phyloP scores from a whole-genome alignment of 1,140 invertebrate genomes.

The Hycleus cichorii region DNA sequence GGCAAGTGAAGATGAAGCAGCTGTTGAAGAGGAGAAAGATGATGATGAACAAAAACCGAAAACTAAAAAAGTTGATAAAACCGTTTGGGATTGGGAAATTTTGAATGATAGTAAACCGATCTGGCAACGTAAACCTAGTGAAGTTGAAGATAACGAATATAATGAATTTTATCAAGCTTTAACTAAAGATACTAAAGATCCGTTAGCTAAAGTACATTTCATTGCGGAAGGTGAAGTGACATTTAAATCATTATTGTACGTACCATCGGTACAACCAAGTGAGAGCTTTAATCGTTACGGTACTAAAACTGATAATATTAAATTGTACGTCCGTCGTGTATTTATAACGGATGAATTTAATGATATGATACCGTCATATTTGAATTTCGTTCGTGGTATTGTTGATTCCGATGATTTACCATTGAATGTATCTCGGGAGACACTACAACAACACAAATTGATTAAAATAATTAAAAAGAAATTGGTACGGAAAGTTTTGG shows the following conservation, averaged over 20 bases:
- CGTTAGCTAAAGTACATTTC: conserved; percentile 89
- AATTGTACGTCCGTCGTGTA: conserved; percentile 92
- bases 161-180: conserved; percentile 90
- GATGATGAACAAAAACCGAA: conserved; percentile 80
- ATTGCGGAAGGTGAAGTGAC: conserved; percentile 97
- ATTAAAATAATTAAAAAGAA: conserved; percentile 99
- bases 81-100: conserved; percentile 96
- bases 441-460: conserved; percentile 96
- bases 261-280: conserved; percentile 81
- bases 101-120: conserved; percentile 96
- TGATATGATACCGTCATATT: conserved; percentile 98
- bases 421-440: conserved; percentile 96
- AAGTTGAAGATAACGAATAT: conserved; percentile 86
- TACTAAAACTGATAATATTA: conserved; percentile 90
- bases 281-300: conserved; percentile 95
- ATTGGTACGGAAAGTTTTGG: conserved; percentile 90
- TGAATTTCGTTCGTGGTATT: conserved; percentile 90
- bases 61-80: conserved; percentile 88
- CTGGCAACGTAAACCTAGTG: conserved; percentile 87
- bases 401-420: conserved; percentile 99
- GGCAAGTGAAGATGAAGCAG: conserved; percentile 38
- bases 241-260: conserved; percentile 92
- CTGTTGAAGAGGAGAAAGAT: conserved; percentile 50
- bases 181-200: conserved; percentile 84
- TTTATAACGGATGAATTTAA: conserved; percentile 99